These are phyloP conservation scores for Rattus rattus DNA, from an alignment of 2,113 vertebrate genomes.

Conservation along the genomic window DNA sequence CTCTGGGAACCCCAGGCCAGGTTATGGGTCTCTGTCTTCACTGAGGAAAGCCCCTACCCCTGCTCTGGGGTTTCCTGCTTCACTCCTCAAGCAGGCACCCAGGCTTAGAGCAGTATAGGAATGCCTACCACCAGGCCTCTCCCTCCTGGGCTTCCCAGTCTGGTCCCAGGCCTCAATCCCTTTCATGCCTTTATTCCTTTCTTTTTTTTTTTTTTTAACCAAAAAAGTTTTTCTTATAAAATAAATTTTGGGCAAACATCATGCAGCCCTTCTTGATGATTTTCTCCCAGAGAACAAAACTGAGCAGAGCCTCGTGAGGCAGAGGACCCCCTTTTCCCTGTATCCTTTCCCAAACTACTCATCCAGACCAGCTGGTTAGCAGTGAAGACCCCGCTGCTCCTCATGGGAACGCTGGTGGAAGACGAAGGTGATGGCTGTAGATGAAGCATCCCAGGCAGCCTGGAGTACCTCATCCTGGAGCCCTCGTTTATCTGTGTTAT, in stretches of 20 bases:
- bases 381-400: conserved; percentile 90
- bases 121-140: conserved; percentile 64
- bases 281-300: conserved; percentile 79
- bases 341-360: conserved; percentile 52
- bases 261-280: conserved; percentile 75
- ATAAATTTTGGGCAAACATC: conserved; percentile 85
- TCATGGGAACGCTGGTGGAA: conserved; percentile 97
- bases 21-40: conserved; percentile 45
- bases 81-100: conserved; percentile 44
- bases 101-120: conserved; percentile 66
- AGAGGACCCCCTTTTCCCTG: conserved; percentile 49
- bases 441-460: conserved; percentile 93
- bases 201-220: conserved; percentile 77
- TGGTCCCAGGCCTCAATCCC: conserved; percentile 75
- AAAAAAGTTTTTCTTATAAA: conserved; percentile 84
- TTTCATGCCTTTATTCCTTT: conserved; percentile 83
- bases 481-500: conserved; percentile 92
- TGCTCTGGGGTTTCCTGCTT: conserved; percentile 56
- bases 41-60: conserved; percentile 24
- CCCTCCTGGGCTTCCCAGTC: conserved; percentile 65
- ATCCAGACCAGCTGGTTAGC: conserved; percentile 67
- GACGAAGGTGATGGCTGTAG: conserved; percentile 90
- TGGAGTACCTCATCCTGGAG: conserved; percentile 93
- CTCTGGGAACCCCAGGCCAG: conserved; percentile 43
- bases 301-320: conserved; percentile 14